Evolutionary conservation across 2,797 vertebrate genomes (phyloP).

Genomic region (Meda fulgida): DNA sequence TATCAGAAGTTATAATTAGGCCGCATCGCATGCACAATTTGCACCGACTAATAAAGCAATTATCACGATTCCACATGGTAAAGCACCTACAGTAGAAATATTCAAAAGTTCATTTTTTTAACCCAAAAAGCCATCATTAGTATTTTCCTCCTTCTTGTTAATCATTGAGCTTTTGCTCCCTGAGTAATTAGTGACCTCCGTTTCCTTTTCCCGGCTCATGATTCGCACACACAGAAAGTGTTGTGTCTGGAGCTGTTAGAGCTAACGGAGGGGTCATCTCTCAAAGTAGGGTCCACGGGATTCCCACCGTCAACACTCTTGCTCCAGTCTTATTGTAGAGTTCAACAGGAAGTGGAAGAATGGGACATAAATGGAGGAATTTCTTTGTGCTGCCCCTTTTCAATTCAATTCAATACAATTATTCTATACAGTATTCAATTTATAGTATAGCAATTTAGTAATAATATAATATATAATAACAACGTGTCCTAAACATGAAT

Average conservation of each 20-base stretch:
- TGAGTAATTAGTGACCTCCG: constrained; percentile 31
- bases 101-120: background rate
- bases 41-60: background rate
- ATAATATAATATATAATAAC: background rate
- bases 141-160: constrained; percentile 17
- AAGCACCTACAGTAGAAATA: background rate
- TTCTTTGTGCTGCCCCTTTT: constrained; percentile 34
- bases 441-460: background rate
- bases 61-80: background rate
- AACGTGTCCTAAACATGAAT: background rate
- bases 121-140: constrained; percentile 21
- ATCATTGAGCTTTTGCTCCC: constrained; percentile 12
- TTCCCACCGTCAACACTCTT: constrained; percentile 64
- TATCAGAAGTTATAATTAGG: background rate
- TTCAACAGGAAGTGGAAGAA: constrained; percentile 68
- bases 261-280: constrained; percentile 53
- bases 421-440: background rate
- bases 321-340: constrained; percentile 59
- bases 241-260: constrained; percentile 64
- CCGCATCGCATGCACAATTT: background rate
- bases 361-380: constrained; percentile 1
- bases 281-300: constrained; percentile 61
- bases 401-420: no score
- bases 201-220: constrained; percentile 44
- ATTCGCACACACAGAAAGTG: constrained; percentile 57